These are phyloP conservation scores for Blastobasis lacticolella DNA, from an alignment of 2,888 invertebrate genomes.

Conservation along the genomic window DNA sequence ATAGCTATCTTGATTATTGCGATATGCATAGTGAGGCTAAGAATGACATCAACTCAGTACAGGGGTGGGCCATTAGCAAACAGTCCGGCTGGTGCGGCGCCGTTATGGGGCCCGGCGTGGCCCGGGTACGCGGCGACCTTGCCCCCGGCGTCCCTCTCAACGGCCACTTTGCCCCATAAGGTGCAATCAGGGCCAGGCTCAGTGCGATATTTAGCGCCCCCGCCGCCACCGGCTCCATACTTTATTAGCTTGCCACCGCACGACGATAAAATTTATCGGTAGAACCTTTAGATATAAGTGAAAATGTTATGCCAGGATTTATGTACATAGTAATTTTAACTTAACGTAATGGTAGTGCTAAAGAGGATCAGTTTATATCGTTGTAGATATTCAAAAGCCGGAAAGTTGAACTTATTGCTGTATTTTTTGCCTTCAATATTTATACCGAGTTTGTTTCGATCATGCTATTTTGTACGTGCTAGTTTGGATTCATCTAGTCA, in stretches of 20 bases:
- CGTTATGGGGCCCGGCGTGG: conserved; percentile 72
- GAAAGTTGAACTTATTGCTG: conserved; percentile 3
- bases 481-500: conserved; percentile 38
- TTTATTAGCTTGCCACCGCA: conserved; percentile 77
- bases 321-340: conserved; percentile 8
- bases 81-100: conserved; percentile 76
- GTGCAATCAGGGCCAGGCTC: conserved; percentile 70
- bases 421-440: conserved; percentile 2
- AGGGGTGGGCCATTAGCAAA: conserved; percentile 79
- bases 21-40: conserved; percentile 89
- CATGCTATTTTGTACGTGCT: conserved; percentile 20
- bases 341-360: conserved; percentile 8
- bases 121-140: conserved; percentile 75
- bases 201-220: conserved; percentile 67
- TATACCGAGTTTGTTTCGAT: conserved; percentile 1
- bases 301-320: conserved; percentile 5
- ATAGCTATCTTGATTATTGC: conserved; percentile 90
- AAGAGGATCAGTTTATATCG: conserved; percentile 26
- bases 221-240: conserved; percentile 78
- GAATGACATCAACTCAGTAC: conserved; percentile 80
- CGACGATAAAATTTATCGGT: conserved; percentile 79
- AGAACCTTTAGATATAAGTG: conserved; percentile 19
- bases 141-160: conserved; percentile 74
- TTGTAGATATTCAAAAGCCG: conserved; percentile 36
- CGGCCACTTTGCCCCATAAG: conserved; percentile 80